A percentile compares a stretch with the other conserved stretches of the same genome.
phyloP scores from a whole-genome alignment of 1,140 invertebrate genomes.

The Heterodera schachtii region DNA sequence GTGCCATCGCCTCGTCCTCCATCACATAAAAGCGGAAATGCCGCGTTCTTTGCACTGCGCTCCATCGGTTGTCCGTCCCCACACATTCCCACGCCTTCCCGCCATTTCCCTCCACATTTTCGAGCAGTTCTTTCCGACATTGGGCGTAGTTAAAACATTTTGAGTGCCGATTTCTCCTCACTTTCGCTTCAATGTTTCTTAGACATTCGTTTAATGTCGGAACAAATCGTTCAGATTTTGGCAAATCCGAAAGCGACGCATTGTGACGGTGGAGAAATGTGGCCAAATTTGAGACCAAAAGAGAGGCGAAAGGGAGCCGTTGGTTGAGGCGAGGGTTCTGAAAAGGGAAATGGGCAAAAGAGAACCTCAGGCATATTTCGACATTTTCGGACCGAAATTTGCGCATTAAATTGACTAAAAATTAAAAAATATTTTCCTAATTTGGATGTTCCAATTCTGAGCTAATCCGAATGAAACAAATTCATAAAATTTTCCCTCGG shows the following conservation, averaged over 20 bases:
- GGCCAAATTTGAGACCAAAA: background rate
- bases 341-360: background rate
- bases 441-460: too few relatives aligned
- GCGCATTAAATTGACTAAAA: too few relatives aligned
- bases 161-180: conserved; percentile 4
- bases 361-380: too few relatives aligned
- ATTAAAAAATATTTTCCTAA: too few relatives aligned
- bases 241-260: conserved; percentile 10
- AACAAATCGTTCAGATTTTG: conserved; percentile 15
- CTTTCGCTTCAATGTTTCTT: conserved; percentile 14
- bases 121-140: conserved; percentile 1
- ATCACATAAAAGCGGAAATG: conserved; percentile 7
- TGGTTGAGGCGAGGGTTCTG: background rate
- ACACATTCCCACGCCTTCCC: conserved; percentile 15
- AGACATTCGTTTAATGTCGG: conserved; percentile 16
- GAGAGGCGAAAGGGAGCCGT: background rate
- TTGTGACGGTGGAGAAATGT: conserved; percentile 10
- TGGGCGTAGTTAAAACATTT: conserved; percentile 33
- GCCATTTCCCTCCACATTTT: background rate
- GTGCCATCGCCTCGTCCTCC: background rate
- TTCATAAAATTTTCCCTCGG: too few relatives aligned
- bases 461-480: too few relatives aligned
- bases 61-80: conserved; percentile 17
- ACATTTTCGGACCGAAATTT: too few relatives aligned
- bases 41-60: background rate